These are phyloP conservation scores for Caloenas nicobarica DNA, from an alignment of 2,113 vertebrate genomes.

Conservation along the genomic window DNA sequence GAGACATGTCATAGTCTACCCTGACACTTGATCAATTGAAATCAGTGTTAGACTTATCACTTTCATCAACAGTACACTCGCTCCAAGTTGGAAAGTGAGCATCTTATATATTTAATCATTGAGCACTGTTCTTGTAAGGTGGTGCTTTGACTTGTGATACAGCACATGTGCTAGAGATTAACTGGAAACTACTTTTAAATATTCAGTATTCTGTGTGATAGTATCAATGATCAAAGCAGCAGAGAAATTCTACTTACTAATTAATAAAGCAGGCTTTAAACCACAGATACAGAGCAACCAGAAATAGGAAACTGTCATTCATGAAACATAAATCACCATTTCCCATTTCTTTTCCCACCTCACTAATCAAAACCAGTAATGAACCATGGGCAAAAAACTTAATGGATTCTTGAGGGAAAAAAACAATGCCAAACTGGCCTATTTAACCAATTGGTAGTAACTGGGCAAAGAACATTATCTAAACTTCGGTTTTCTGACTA, in stretches of 20 bases:
- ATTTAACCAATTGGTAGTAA: background rate
- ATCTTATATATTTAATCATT: background rate
- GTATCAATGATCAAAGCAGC: constrained; percentile 30
- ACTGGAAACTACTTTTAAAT: constrained; percentile 7
- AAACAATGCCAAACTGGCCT: background rate
- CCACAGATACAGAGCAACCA: background rate
- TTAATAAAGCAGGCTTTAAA: constrained; percentile 33
- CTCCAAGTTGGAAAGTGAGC: background rate
- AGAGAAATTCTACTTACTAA: constrained; percentile 19
- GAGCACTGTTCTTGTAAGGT: background rate
- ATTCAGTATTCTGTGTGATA: constrained; percentile 20
- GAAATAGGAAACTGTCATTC: constrained; percentile 29
- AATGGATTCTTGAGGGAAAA: background rate
- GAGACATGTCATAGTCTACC: background rate
- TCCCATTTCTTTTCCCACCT: background rate
- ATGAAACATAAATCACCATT: background rate
- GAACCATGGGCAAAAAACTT: background rate
- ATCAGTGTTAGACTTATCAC: background rate
- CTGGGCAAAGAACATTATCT: background rate
- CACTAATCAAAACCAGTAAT: constrained; percentile 15
- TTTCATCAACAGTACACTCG: background rate
- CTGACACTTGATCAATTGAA: background rate
- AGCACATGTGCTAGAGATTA: background rate
- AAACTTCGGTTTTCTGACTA: background rate
- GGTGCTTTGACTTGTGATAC: background rate